phyloP scores from a whole-genome alignment of 2,797 vertebrate species.

The Pseudochaenichthys georgianus region DNA sequence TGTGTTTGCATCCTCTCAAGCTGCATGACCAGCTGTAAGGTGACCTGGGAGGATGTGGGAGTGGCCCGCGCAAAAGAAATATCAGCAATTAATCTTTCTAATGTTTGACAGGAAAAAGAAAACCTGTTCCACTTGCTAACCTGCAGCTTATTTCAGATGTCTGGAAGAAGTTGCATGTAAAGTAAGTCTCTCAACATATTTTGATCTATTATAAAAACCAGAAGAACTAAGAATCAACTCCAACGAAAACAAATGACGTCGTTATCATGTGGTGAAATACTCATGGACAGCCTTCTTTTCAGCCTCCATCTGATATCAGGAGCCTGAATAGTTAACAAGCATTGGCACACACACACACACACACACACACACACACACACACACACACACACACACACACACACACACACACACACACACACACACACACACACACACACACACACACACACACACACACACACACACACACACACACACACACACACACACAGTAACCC shows the following conservation, averaged over 20 bases:
- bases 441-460: slow-evolving; percentile 2
- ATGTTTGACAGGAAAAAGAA: slow-evolving; percentile 17
- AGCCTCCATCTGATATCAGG: slow-evolving; percentile 59
- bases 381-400: slow-evolving; percentile 8
- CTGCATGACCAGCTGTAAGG: slow-evolving; percentile 71
- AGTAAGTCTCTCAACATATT: slow-evolving; percentile 11
- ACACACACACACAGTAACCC: slow-evolving; percentile 9
- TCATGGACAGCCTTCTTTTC: slow-evolving; percentile 46
- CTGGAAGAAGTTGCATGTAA: neutral
- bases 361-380: too few species aligned
- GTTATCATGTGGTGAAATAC: slow-evolving; percentile 33
- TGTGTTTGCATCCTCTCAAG: slow-evolving; percentile 80
- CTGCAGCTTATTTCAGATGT: neutral
- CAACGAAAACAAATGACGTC: slow-evolving; percentile 52
- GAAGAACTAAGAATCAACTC: slow-evolving; percentile 19
- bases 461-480: neutral
- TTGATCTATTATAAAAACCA: slow-evolving; percentile 30
- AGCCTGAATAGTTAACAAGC: slow-evolving; percentile 40
- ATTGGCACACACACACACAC: slow-evolving; percentile 11
- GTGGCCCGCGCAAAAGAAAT: slow-evolving; percentile 56
- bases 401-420: neutral
- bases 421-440: neutral
- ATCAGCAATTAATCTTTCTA: slow-evolving; percentile 22
- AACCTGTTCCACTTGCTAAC: neutral
- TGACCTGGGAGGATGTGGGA: slow-evolving; percentile 78